Evolutionary conservation across 2,888 invertebrate species (phyloP), one percentile per base, ranked within the genome.

Genomic region (Leptopterna dolabrata): DNA sequence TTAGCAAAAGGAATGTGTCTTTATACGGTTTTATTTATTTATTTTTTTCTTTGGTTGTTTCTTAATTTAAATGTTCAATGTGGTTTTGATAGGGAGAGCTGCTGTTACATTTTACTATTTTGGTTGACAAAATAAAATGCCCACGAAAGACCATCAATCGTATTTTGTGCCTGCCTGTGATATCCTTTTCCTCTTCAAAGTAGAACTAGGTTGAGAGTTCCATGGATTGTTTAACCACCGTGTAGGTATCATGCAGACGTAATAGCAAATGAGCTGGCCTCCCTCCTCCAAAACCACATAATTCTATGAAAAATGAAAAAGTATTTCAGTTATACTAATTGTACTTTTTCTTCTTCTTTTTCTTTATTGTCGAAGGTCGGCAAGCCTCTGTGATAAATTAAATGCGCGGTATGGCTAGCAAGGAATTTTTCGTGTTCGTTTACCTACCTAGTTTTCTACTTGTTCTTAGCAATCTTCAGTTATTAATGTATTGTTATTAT

Each of bases 301-400:
- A 9, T 24, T 24, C 36, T 36, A 36, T 36, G n/a, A n/a, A n/a
- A 36, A 7, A 11, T 13, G 63, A 63, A 1, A 63, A 63, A 63
- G 63, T 63, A 63, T 63, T 63, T 63, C 24, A 2, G 13, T 63
- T 24, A 24, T 16, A 24, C 36, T 36, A 7, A 4, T 4, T 36
- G 36, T 36, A 36, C 7, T 36, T 36, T 7, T 4, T 7, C 4
- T 2, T 36, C 36, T 36, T 36, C 7, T 36, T 36, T 36, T 36
- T 36, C 7, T 36, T 36, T 55, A 9, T 63, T 24, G 63, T 24
- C 24, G 63, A 63, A 63, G 24, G 63, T 63, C 19, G 63, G 63
- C 63, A 63, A 63, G 63, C 63, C 63, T 63, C 63, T 63, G 63
- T 63, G 63, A 63, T 63, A 63, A 63, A 63, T 51, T 51, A 7